Base-by-base conservation (phyloP, 2,888 invertebrate genomes). In the Osmoderma eremita region DNA sequence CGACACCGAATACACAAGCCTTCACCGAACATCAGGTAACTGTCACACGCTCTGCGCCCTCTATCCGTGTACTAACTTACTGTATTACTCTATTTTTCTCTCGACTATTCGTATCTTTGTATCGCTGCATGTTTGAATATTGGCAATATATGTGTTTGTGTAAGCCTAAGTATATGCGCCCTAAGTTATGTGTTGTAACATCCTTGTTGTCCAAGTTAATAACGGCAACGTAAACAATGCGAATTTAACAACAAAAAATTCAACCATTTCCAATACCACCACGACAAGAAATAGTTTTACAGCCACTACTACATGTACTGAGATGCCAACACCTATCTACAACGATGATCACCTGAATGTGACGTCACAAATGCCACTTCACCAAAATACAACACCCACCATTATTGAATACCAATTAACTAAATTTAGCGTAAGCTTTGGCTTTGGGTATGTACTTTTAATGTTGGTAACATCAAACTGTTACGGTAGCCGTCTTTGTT, bases 1-100 rank as follows among this genome's bases (percentile, higher is more conserved):
- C 84, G 79, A 82, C 83, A 83, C 81, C 81, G 80, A 81, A 81
- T 79, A 82, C 82, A 78, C 80, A 81, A 80, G 78, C 77, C 77
- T 76, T 79, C 79, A 82, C 82, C 80, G 82, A 83, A 80, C 82
- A 82, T 81, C 76, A 77, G 76, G 76, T 76, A 76, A 76, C 65
- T 65, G 69, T 72, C 73, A 67, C 68, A 63, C 69, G 64, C 50
- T 67, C 67, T 65, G 42, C 38, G 30, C 30, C 30, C 5, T 30
- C 30, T 30, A 30, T 30, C n/a, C n/a, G n/a, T n/a, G n/a, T n/a
- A n/a, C n/a, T n/a, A n/a, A 30, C 30, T 30, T 30, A 30, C 2
- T 3, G 2, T 30, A 6, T 5, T 30, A 4, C 30, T 30, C 6
- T 30, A 30, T n/a, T n/a, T n/a, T n/a, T n/a, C n/a, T n/a, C n/a